Conservation (phyloP, 2,797 vertebrate species). For the Platalea minor region DNA sequence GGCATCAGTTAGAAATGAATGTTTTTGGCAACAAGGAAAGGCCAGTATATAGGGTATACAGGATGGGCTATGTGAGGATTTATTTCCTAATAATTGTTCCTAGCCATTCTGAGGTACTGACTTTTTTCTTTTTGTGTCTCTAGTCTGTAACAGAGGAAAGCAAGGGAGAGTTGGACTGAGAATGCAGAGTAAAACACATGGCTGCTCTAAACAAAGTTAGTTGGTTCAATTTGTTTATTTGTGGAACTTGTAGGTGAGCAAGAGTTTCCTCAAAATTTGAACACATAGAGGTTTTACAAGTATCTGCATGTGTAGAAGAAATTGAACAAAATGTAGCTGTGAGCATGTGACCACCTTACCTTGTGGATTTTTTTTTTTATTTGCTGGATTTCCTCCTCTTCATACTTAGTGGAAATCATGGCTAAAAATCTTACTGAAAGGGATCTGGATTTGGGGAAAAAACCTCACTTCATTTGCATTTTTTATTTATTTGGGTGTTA, state of each 20-base stretch:
- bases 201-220: background rate
- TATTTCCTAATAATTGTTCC: background rate
- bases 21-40: background rate
- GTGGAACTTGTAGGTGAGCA: background rate
- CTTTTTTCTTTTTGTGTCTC: background rate
- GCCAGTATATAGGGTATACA: background rate
- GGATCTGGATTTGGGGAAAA: background rate
- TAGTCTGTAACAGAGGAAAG: background rate
- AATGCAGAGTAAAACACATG: background rate
- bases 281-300: background rate
- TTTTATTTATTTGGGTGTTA: background rate
- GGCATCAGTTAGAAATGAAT: background rate
- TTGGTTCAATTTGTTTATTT: background rate
- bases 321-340: background rate
- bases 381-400: background rate
- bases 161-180: background rate
- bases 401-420: background rate
- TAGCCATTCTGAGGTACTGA: background rate
- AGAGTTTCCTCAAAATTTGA: background rate
- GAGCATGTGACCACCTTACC: background rate
- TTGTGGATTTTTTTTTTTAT: background rate
- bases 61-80: background rate
- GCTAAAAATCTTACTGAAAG: background rate
- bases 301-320: background rate
- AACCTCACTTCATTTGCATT: rapidly evolving